phyloP scores from a whole-genome alignment of 2,113 vertebrate species.

The Clarias macrocephalus region DNA sequence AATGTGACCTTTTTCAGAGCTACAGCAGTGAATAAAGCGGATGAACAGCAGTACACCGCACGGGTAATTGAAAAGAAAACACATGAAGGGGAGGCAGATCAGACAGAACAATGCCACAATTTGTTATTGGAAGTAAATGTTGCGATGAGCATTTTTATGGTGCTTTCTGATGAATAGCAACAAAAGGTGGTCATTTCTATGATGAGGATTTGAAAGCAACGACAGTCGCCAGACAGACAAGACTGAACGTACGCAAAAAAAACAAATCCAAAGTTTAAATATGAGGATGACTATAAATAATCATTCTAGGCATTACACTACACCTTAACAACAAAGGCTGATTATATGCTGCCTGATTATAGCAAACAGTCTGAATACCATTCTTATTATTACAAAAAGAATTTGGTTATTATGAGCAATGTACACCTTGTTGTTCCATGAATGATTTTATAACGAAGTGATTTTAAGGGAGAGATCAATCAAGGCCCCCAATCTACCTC shows the following conservation, averaged over 20 bases:
- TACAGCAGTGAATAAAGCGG: neutral
- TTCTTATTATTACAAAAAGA: neutral
- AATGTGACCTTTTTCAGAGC: constrained; percentile 41
- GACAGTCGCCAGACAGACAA: neutral
- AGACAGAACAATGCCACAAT: neutral
- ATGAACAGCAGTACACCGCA: constrained; percentile 13
- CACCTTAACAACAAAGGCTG: neutral
- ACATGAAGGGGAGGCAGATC: constrained; percentile 5
- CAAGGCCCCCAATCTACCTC: neutral
- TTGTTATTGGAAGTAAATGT: neutral
- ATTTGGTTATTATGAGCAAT: neutral
- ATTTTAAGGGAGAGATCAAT: neutral
- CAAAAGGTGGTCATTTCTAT: neutral
- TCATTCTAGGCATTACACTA: too few species aligned
- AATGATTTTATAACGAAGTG: neutral
- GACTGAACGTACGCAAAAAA: neutral
- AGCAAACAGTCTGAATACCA: neutral
- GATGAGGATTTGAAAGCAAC: neutral
- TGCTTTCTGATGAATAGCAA: neutral
- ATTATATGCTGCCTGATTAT: neutral
- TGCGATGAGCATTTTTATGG: neutral
- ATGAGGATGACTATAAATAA: neutral
- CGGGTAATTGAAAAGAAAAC: constrained; percentile 20
- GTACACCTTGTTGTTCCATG: neutral
- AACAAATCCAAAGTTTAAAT: neutral